A percentile compares a stretch with the other conserved stretches of the same genome.
These are phyloP conservation scores for Sphaerophoria rueppellii DNA, from an alignment of 2,888 invertebrate species.

Conservation along the genomic window DNA sequence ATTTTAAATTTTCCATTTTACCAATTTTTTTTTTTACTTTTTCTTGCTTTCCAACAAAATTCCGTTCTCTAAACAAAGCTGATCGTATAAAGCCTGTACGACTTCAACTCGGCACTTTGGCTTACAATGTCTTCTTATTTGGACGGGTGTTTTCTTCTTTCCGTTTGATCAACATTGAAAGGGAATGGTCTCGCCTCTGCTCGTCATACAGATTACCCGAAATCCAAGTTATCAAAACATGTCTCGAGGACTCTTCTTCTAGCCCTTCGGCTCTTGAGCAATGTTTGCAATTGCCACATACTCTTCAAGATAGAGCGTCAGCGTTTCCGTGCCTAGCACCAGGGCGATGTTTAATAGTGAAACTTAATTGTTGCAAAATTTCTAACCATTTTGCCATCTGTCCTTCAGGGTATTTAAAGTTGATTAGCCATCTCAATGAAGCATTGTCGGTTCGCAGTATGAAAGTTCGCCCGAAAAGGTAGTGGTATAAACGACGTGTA, in stretches of 20 bases:
- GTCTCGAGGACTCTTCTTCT: background rate
- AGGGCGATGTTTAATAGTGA: slow-evolving; percentile 24
- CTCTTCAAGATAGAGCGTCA: slow-evolving; percentile 41
- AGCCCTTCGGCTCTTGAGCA: background rate
- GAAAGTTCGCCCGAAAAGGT: background rate
- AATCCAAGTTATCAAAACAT: background rate
- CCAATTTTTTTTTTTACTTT: too few species aligned
- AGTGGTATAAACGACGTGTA: slow-evolving; percentile 19
- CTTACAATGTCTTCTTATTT: background rate
- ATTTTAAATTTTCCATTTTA: too few species aligned
- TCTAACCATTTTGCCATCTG: slow-evolving; percentile 75
- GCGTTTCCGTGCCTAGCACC: slow-evolving; percentile 37
- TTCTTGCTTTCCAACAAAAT: too few species aligned
- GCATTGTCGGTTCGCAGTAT: background rate
- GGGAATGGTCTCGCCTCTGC: background rate
- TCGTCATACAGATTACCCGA: background rate
- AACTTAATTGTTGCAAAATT: slow-evolving; percentile 56
- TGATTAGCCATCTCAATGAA: background rate
- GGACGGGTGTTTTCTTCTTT: background rate
- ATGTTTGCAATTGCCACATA: slow-evolving; percentile 16
- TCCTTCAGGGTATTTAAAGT: slow-evolving; percentile 74
- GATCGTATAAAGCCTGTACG: background rate
- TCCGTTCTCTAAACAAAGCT: background rate
- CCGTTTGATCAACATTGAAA: background rate
- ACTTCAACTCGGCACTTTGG: background rate